phyloP scores from a whole-genome alignment of 1,140 invertebrate species.

The Drosophila chauvacae region DNA sequence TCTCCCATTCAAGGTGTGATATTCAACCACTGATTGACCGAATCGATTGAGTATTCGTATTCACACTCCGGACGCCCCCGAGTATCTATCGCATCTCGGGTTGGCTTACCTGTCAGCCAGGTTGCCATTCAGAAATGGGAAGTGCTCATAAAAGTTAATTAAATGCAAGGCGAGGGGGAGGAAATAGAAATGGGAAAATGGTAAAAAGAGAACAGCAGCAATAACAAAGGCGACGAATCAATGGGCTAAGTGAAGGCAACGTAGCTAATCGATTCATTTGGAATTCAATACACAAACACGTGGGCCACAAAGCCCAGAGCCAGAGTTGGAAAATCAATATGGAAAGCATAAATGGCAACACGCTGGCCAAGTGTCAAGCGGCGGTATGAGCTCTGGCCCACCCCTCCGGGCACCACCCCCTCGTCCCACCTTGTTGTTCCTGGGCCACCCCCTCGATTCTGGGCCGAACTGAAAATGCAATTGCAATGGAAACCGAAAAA shows the following conservation, averaged over 20 bases:
- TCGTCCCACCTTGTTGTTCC: background rate
- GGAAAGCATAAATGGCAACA: constrained; percentile 76
- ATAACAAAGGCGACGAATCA: constrained; percentile 54
- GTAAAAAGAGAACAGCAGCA: constrained; percentile 56
- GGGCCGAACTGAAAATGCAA: constrained; percentile 40
- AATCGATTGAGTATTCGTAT: constrained; percentile 24
- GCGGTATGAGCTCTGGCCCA: constrained; percentile 9
- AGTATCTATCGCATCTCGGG: constrained; percentile 33
- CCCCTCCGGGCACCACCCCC: background rate
- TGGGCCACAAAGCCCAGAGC: constrained; percentile 22
- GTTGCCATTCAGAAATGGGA: constrained; percentile 43
- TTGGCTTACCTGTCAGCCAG: constrained; percentile 18
- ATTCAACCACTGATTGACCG: constrained; percentile 27
- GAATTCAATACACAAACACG: constrained; percentile 78
- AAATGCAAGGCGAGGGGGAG: constrained; percentile 62
- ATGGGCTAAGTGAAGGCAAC: constrained; percentile 63
- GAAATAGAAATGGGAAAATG: constrained; percentile 27
- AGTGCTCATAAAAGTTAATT: constrained; percentile 80
- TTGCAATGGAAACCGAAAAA: constrained; percentile 62
- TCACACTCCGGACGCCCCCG: constrained; percentile 16
- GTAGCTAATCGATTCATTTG: constrained; percentile 79
- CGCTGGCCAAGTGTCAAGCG: constrained; percentile 72
- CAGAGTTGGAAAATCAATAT: constrained; percentile 72
- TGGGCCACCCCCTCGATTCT: constrained; percentile 37
- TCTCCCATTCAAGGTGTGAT: constrained; percentile 14